phyloP scores from a whole-genome alignment of 2,113 vertebrate genomes.

The Nesoenas mayeri region DNA sequence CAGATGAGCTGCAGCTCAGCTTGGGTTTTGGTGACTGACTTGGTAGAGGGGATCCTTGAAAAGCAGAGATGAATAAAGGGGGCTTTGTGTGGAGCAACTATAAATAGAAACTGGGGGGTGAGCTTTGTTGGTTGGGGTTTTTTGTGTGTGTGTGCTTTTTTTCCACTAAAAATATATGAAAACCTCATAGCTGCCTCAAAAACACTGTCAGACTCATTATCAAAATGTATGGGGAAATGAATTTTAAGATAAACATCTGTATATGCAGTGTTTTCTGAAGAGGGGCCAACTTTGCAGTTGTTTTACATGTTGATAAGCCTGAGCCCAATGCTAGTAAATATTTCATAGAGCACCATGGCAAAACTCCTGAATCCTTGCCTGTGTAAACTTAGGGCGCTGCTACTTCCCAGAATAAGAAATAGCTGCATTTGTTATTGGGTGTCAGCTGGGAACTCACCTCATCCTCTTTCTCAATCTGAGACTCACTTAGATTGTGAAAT shows the following conservation, averaged over 20 bases:
- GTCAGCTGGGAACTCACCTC: background rate
- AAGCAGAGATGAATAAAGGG: background rate
- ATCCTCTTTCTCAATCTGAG: background rate
- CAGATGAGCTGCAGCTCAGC: background rate
- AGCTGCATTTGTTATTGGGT: background rate
- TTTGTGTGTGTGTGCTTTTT: background rate
- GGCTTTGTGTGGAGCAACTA: background rate
- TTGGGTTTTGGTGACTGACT: background rate
- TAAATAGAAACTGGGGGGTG: background rate
- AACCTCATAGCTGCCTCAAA: background rate
- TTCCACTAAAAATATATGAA: rapidly evolving
- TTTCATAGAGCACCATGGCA: background rate
- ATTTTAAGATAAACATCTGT: background rate
- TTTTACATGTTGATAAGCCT: rapidly evolving
- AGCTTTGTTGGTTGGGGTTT: background rate
- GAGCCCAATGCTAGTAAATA: background rate
- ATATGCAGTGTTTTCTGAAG: background rate
- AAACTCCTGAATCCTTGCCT: background rate
- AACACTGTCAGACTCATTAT: background rate
- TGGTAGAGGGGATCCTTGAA: background rate
- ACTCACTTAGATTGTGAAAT: background rate
- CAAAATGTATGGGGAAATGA: background rate
- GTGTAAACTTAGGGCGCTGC: rapidly evolving
- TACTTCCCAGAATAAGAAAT: background rate
- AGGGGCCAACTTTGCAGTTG: background rate